phyloP scores from a whole-genome alignment of 2,888 invertebrate genomes.

The Parochlus steinenii region DNA sequence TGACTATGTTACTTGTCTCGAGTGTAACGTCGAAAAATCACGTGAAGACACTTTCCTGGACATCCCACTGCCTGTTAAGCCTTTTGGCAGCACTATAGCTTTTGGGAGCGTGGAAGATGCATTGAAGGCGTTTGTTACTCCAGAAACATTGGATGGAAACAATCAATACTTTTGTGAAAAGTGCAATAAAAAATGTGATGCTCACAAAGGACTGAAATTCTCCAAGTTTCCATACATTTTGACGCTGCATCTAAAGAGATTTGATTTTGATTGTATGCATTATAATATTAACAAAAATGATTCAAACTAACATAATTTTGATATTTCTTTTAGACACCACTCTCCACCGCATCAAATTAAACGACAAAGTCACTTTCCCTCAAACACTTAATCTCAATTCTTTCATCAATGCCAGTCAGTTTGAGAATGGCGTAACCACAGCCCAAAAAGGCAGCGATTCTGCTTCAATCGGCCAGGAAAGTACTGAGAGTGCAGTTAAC shows the following conservation, averaged over 20 bases:
- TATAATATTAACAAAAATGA: no score
- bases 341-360: constrained; percentile 70
- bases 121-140: constrained; percentile 63
- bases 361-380: constrained; percentile 72
- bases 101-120: constrained; percentile 75
- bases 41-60: constrained; percentile 71
- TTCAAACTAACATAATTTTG: no score
- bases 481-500: constrained; percentile 31
- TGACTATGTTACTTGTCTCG: constrained; percentile 77
- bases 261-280: constrained; percentile 76
- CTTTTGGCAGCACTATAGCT: constrained; percentile 59
- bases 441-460: constrained; percentile 21
- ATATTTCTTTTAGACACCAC: no score
- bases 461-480: constrained; percentile 29
- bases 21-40: constrained; percentile 68
- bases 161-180: constrained; percentile 80
- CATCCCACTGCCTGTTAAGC: constrained; percentile 69
- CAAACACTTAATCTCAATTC: constrained; percentile 62
- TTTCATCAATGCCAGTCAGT: constrained; percentile 30
- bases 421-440: constrained; percentile 19
- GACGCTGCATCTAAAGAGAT: constrained; percentile 73
- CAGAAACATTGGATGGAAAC: constrained; percentile 63
- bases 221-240: constrained; percentile 72
- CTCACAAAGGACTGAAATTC: constrained; percentile 79
- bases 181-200: constrained; percentile 73